A percentile compares a stretch with the other conserved stretches of the same genome.
phyloP scores from a whole-genome alignment of 1,140 invertebrate genomes.

The Penaeus indicus region DNA sequence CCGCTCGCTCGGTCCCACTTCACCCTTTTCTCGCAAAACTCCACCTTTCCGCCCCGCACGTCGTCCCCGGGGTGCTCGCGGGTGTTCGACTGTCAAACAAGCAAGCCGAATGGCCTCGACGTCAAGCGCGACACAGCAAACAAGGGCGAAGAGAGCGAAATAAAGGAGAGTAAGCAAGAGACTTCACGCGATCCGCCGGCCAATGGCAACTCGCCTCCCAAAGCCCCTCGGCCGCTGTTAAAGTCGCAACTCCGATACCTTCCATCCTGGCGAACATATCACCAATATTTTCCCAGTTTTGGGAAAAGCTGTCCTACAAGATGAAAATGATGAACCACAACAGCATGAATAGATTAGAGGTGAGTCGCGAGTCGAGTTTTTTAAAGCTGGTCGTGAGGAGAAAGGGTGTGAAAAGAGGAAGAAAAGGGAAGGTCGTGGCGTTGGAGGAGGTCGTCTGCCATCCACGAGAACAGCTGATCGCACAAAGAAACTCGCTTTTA shows the following conservation, averaged over 20 bases:
- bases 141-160: neutral
- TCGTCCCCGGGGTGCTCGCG: no score
- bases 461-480: constrained; percentile 53
- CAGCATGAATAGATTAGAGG: constrained; percentile 65
- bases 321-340: constrained; percentile 67
- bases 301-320: constrained; percentile 65
- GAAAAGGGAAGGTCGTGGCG: constrained; percentile 29
- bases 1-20: neutral
- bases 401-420: constrained; percentile 24
- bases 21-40: neutral
- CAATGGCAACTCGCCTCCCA: constrained; percentile 31
- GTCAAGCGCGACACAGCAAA: neutral
- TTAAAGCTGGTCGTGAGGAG: neutral
- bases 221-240: constrained; percentile 19
- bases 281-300: constrained; percentile 66
- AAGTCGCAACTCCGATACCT: constrained; percentile 42
- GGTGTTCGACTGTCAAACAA: neutral
- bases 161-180: constrained; percentile 36
- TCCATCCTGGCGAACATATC: constrained; percentile 65
- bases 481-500: constrained; percentile 36
- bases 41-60: no score
- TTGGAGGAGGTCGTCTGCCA: constrained; percentile 31
- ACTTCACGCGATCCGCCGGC: constrained; percentile 24
- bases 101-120: neutral
- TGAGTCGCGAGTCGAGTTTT: constrained; percentile 30